Conservation (phyloP, 2,113 vertebrate genomes). For the Nyctereutes procyonoides region DNA sequence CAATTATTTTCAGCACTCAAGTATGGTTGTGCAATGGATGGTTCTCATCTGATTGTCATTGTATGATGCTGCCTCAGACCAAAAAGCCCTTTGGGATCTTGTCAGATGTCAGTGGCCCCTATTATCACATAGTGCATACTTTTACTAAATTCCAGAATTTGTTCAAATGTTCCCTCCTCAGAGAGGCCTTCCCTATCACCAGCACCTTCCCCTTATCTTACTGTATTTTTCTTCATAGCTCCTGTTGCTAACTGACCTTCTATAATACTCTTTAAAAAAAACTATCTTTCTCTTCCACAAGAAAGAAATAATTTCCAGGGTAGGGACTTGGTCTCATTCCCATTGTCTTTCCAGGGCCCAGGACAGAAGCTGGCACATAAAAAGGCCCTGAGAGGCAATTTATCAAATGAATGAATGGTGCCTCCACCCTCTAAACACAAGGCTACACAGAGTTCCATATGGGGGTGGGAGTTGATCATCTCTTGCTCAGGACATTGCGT, state of each 20-base stretch:
- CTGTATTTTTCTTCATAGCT: neutral
- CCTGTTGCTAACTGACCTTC: neutral
- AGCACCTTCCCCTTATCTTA: neutral
- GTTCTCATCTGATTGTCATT: constrained; percentile 50
- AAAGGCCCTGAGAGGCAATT: neutral
- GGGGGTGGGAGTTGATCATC: too few relatives aligned
- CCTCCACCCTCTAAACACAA: neutral
- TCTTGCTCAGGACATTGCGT: neutral
- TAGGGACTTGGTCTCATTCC: neutral
- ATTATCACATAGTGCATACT: neutral
- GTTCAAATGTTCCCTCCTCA: neutral
- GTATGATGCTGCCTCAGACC: constrained; percentile 26
- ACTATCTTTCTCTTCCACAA: neutral
- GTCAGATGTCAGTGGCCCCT: neutral
- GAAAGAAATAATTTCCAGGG: neutral
- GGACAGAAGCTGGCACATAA: neutral
- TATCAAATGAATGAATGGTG: neutral
- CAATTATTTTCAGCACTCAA: constrained; percentile 42
- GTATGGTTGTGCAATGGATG: neutral
- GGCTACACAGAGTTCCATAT: neutral
- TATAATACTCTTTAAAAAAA: neutral
- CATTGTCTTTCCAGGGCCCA: neutral
- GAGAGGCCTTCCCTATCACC: neutral
- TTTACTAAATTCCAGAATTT: neutral
- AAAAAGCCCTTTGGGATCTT: constrained; percentile 8